Evolutionary conservation across 2,888 invertebrate species (phyloP).

Genomic region (Julus scanicus): DNA sequence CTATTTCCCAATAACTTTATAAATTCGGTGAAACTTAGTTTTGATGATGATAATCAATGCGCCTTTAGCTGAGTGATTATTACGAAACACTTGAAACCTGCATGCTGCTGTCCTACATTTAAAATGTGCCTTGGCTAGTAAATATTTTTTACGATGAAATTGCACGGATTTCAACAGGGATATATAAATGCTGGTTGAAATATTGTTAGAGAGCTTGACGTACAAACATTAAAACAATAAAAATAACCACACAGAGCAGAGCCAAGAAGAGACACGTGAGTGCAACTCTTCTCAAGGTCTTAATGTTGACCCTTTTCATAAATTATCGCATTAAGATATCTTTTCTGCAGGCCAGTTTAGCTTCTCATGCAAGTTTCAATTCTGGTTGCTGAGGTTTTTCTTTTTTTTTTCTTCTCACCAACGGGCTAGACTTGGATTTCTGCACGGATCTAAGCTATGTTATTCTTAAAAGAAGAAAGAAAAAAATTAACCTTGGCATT

Average conservation of each 20-base stretch:
- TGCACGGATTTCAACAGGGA: slow-evolving; percentile 30
- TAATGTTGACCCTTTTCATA: slow-evolving; percentile 42
- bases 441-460: not conserved
- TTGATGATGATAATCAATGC: not conserved
- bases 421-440: slow-evolving; percentile 19
- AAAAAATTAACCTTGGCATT: slow-evolving; percentile 32
- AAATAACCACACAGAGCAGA: not conserved
- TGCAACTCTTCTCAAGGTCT: slow-evolving; percentile 42
- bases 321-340: slow-evolving; percentile 41
- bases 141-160: not conserved
- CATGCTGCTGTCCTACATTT: slow-evolving; percentile 26
- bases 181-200: not conserved
- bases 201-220: slow-evolving; percentile 34
- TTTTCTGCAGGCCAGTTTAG: slow-evolving; percentile 39
- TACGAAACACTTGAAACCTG: slow-evolving; percentile 18
- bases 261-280: not conserved
- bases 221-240: slow-evolving; percentile 42
- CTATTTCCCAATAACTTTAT: not conserved
- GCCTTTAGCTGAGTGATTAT: not conserved
- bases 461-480: not conserved
- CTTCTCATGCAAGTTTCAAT: slow-evolving; percentile 1
- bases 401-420: not conserved
- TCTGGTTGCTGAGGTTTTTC: not conserved
- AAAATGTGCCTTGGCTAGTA: not conserved
- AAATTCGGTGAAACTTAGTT: not conserved